phyloP scores from a whole-genome alignment of 2,888 invertebrate genomes.

The Phanerotoma sp. region DNA sequence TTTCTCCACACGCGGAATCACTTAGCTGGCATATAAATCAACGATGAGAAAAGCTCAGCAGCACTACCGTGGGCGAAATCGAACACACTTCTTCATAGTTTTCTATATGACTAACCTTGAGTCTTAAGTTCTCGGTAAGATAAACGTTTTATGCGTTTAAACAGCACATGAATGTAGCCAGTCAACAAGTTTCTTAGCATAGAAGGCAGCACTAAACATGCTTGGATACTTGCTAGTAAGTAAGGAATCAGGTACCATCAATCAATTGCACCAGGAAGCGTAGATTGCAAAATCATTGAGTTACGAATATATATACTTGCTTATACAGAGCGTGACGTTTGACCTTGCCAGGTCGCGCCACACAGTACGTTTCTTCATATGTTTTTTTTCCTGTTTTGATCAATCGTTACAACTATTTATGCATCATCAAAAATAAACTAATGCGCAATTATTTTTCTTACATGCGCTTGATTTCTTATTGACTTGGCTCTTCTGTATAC shows the following conservation, averaged over 20 bases:
- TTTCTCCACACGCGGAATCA: conserved; percentile 29
- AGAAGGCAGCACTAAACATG: conserved; percentile 3
- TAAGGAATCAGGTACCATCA: conserved; percentile 38
- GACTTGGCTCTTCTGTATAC: too few relatives aligned
- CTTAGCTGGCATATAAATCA: conserved; percentile 36
- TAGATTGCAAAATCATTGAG: conserved; percentile 45
- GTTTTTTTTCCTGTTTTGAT: conserved; percentile 33
- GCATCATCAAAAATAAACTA: conserved; percentile 5
- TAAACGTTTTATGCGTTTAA: not conserved
- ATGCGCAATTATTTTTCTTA: not conserved
- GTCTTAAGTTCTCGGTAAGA: too few relatives aligned
- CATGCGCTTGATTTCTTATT: too few relatives aligned
- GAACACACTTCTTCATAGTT: conserved; percentile 17
- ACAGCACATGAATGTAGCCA: not conserved
- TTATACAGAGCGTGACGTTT: conserved; percentile 31
- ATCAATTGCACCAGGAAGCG: conserved; percentile 49
- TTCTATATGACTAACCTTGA: too few relatives aligned
- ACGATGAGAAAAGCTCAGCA: conserved; percentile 18
- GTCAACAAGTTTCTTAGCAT: not conserved
- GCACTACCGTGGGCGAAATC: conserved; percentile 27
- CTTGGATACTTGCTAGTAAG: conserved; percentile 14
- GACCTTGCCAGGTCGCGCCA: conserved; percentile 46
- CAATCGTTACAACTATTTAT: conserved; percentile 1
- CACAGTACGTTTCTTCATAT: too few relatives aligned
- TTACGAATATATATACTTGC: conserved; percentile 43